Evolutionary conservation across 2,888 invertebrate genomes (phyloP).

Genomic region (Tachina lurida): DNA sequence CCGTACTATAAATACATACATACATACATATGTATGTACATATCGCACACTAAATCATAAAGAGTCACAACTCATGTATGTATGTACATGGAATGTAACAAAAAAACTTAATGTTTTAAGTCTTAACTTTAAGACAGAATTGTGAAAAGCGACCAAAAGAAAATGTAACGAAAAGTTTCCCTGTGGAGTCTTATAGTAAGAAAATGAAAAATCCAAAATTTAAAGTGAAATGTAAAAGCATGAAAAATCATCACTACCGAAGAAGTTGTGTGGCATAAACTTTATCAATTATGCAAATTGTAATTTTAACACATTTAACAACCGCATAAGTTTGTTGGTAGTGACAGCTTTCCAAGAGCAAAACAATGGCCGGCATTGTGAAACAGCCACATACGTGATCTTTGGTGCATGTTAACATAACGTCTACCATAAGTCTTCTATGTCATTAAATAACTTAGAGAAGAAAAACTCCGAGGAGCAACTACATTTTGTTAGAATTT

Average conservation of each 20-base stretch:
- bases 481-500: background rate
- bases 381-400: background rate
- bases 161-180: constrained; percentile 34
- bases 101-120: too few species aligned
- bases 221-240: constrained; percentile 27
- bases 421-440: background rate
- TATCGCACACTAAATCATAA: too few species aligned
- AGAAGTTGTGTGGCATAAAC: constrained; percentile 54
- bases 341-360: constrained; percentile 40
- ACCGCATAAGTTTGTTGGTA: constrained; percentile 47
- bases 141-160: background rate
- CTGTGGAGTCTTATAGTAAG: constrained; percentile 4
- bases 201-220: constrained; percentile 39
- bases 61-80: too few species aligned
- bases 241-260: constrained; percentile 16
- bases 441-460: background rate
- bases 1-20: too few species aligned
- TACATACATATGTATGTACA: too few species aligned
- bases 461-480: background rate
- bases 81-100: too few species aligned
- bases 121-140: constrained; percentile 1
- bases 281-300: constrained; percentile 80
- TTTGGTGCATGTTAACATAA: constrained; percentile 43
- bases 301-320: constrained; percentile 76
- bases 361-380: constrained; percentile 13